A percentile compares a stretch with the other conserved stretches of the same genome.
Conservation (phyloP, 2,797 vertebrate genomes). For the Sarcophilus harrisii region DNA sequence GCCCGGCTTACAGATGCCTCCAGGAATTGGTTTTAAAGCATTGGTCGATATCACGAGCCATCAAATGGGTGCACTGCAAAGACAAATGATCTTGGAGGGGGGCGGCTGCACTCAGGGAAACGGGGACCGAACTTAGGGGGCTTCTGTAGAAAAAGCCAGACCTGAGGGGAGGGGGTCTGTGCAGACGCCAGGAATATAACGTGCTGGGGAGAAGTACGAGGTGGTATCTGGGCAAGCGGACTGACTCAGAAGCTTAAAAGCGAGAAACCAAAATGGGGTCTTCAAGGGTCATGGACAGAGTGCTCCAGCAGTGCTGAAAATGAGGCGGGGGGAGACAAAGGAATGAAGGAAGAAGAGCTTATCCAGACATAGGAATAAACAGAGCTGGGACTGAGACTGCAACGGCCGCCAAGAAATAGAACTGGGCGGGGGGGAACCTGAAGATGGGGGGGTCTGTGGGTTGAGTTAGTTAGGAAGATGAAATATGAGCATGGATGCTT, state of each 20-base stretch:
- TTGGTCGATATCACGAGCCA: neutral
- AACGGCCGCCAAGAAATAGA: neutral
- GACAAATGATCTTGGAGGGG: neutral
- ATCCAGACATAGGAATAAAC: neutral
- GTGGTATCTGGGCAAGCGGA: neutral
- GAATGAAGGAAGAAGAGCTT: neutral
- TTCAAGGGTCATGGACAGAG: neutral
- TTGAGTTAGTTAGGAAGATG: neutral
- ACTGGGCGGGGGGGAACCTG: no score
- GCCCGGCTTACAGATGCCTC: neutral
- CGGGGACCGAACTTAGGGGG: neutral
- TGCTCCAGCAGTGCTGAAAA: neutral
- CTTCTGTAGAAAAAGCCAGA: conserved; percentile 32
- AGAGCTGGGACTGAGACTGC: neutral
- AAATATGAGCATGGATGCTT: neutral
- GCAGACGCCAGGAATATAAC: neutral
- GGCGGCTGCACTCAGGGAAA: neutral
- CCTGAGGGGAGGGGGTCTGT: neutral
- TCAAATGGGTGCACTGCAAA: neutral
- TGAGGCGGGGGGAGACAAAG: neutral
- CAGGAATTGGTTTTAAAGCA: conserved; percentile 11
- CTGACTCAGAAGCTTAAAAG: neutral
- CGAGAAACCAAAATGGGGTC: neutral
- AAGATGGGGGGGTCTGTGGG: neutral
- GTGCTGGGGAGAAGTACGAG: neutral